These are phyloP conservation scores for Mormyrops boulengeri DNA, from an alignment of 2,797 vertebrate species.

Conservation along the genomic window DNA sequence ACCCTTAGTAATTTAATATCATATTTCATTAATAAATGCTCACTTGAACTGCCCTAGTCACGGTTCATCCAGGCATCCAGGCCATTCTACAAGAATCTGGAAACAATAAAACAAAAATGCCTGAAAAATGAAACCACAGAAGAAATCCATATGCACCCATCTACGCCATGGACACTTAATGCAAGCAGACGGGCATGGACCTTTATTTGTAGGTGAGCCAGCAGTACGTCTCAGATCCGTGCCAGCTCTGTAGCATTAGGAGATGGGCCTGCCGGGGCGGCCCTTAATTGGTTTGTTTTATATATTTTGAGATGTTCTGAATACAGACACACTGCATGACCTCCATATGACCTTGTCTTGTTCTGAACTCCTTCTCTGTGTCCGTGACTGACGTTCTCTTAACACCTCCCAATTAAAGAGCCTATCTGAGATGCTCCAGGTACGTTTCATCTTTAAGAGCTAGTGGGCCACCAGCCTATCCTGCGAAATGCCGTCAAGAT, in stretches of 20 bases:
- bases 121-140: neutral
- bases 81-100: neutral
- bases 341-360: neutral
- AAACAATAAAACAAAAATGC: neutral
- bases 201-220: neutral
- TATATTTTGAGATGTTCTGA: conserved; percentile 7
- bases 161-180: neutral
- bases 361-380: neutral
- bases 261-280: neutral
- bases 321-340: neutral
- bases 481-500: neutral
- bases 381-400: neutral
- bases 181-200: neutral
- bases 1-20: neutral
- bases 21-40: conserved; percentile 4
- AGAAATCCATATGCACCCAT: neutral
- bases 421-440: neutral
- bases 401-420: conserved; percentile 6
- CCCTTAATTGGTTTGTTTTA: neutral
- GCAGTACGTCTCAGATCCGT: neutral
- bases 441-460: neutral
- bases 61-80: neutral
- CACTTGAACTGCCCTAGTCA: neutral
- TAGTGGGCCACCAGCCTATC: neutral
- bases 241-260: neutral